These are phyloP conservation scores for Yponomeuta plumbellus DNA, from an alignment of 2,888 invertebrate species.

Conservation along the genomic window DNA sequence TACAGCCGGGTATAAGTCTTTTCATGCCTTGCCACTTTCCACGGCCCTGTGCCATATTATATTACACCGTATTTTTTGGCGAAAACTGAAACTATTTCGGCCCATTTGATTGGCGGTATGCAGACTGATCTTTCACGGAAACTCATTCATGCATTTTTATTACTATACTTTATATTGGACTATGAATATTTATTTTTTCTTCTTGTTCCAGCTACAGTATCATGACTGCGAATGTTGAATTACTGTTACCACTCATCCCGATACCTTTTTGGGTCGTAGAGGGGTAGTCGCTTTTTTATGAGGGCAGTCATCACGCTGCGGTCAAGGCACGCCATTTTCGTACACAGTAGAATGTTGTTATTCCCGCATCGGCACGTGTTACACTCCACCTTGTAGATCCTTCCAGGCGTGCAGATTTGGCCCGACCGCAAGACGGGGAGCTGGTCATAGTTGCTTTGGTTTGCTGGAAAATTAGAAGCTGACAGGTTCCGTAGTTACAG, in stretches of 20 bases:
- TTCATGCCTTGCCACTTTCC: no score
- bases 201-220: no score
- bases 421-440: slow-evolving; percentile 42
- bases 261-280: not conserved
- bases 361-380: slow-evolving; percentile 50
- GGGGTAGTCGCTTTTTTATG: not conserved
- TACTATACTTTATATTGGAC: no score
- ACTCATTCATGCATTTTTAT: no score
- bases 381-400: slow-evolving; percentile 46
- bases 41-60: no score
- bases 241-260: not conserved
- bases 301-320: slow-evolving; percentile 6
- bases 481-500: not conserved
- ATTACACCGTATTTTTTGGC: no score
- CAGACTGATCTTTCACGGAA: no score
- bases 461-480: slow-evolving; percentile 28
- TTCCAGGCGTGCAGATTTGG: slow-evolving; percentile 38
- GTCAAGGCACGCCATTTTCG: slow-evolving; percentile 49
- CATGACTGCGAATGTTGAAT: not conserved
- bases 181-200: no score
- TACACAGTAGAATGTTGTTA: slow-evolving; percentile 45
- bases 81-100: no score
- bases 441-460: slow-evolving; percentile 20
- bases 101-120: no score
- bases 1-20: no score